These are phyloP conservation scores for Scrobipalpa costella DNA, from an alignment of 2,888 invertebrate species.

Conservation along the genomic window DNA sequence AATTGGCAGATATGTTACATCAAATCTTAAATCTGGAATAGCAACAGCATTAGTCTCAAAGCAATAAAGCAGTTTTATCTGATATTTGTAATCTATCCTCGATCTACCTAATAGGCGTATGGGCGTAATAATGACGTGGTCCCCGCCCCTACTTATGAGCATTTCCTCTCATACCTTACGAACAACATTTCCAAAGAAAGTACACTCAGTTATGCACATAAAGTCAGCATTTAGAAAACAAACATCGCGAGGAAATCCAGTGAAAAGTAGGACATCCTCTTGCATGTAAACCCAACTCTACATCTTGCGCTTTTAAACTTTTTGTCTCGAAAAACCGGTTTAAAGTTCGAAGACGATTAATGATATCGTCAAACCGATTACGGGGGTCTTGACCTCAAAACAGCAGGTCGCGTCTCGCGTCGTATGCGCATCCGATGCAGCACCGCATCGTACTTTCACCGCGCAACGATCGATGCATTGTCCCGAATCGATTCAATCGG, in stretches of 20 bases:
- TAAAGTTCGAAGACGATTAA: background rate
- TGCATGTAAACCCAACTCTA: background rate
- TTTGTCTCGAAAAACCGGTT: constrained; percentile 1
- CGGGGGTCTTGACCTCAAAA: constrained; percentile 21
- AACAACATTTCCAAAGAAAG: constrained; percentile 16
- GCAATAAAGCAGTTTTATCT: constrained; percentile 5
- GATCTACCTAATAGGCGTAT: constrained; percentile 6
- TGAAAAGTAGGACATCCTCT: constrained; percentile 17
- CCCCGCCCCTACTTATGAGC: background rate
- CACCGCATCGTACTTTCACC: constrained; percentile 48
- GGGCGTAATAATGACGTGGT: background rate
- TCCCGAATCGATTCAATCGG: constrained; percentile 44
- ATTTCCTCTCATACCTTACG: background rate
- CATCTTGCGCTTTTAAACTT: background rate
- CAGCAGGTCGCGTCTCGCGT: constrained; percentile 18
- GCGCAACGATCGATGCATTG: constrained; percentile 38
- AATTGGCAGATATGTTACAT: too few species aligned
- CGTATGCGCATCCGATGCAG: constrained; percentile 14
- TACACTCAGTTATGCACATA: constrained; percentile 13
- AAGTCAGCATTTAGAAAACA: constrained; percentile 19
- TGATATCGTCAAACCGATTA: constrained; percentile 22
- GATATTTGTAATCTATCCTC: background rate
- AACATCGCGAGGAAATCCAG: constrained; percentile 10
- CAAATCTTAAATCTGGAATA: too few species aligned
- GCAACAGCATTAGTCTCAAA: background rate